Conservation (phyloP, 2,113 vertebrate species). For the Mobula birostris region DNA sequence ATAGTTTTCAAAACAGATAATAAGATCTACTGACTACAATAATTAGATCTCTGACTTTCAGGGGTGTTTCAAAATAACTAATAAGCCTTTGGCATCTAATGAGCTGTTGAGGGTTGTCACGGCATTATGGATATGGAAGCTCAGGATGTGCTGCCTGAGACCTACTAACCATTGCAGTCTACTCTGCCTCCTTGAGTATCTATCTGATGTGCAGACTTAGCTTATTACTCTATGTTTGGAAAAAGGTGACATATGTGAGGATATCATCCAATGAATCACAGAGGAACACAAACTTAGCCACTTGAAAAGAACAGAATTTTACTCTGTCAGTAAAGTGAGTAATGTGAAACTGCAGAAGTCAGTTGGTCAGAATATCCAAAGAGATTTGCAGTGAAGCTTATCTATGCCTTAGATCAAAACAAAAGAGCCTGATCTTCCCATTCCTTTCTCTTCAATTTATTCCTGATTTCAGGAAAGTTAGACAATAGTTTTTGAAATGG, state of each 20-base stretch:
- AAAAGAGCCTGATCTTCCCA: neutral
- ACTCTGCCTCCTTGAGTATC: no score
- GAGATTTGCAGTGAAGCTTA: neutral
- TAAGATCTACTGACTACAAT: no score
- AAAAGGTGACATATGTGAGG: neutral
- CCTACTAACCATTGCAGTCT: no score
- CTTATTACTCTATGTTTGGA: no score
- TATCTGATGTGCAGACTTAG: no score
- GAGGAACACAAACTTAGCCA: neutral
- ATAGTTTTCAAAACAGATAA: no score
- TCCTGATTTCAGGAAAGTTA: neutral
- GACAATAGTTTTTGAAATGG: neutral
- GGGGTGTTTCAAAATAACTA: no score
- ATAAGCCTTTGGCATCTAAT: no score
- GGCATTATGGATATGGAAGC: no score
- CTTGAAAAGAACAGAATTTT: neutral
- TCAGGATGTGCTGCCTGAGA: no score
- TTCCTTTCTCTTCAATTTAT: neutral
- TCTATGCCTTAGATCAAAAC: neutral
- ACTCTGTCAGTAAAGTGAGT: neutral
- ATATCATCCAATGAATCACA: neutral
- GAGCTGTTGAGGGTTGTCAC: no score
- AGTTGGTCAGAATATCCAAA: neutral
- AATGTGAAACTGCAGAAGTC: neutral
- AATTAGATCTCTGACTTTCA: no score